Evolutionary conservation across 2,888 invertebrate species (phyloP).

Genomic region (Heliconius cydno): DNA sequence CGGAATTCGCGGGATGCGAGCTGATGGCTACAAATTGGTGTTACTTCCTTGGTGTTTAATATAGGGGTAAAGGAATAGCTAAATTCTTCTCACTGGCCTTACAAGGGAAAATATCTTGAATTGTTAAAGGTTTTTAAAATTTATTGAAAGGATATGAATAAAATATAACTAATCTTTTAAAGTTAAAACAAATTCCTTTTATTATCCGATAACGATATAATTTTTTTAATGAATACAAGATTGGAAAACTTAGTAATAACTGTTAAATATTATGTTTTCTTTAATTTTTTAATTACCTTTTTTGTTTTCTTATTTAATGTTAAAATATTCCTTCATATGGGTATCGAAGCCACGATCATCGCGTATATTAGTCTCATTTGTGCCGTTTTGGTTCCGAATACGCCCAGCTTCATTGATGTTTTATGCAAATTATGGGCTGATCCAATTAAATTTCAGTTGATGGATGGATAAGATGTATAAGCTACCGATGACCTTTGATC

Average conservation of each 20-base stretch:
- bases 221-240: too few relatives aligned
- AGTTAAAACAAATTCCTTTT: too few relatives aligned
- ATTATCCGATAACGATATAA: too few relatives aligned
- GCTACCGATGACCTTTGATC: slow-evolving; percentile 11
- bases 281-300: too few relatives aligned
- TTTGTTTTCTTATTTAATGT: not conserved
- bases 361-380: not conserved
- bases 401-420: not conserved
- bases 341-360: not conserved
- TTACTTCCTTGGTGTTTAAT: not conserved
- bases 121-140: not conserved
- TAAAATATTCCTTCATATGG: not conserved
- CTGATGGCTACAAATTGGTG: slow-evolving; percentile 33
- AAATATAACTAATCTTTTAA: not conserved
- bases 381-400: not conserved
- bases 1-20: slow-evolving; percentile 42
- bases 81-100: not conserved
- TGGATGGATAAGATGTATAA: not conserved
- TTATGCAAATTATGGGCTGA: slow-evolving; percentile 7
- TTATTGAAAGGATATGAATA: not conserved
- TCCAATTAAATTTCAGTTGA: slow-evolving; percentile 17
- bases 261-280: too few relatives aligned
- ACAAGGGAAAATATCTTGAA: not conserved
- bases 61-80: not conserved
- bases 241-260: too few relatives aligned